These are phyloP conservation scores for Anguilla marmorata DNA, from an alignment of 2,797 vertebrate genomes.

Conservation along the genomic window DNA sequence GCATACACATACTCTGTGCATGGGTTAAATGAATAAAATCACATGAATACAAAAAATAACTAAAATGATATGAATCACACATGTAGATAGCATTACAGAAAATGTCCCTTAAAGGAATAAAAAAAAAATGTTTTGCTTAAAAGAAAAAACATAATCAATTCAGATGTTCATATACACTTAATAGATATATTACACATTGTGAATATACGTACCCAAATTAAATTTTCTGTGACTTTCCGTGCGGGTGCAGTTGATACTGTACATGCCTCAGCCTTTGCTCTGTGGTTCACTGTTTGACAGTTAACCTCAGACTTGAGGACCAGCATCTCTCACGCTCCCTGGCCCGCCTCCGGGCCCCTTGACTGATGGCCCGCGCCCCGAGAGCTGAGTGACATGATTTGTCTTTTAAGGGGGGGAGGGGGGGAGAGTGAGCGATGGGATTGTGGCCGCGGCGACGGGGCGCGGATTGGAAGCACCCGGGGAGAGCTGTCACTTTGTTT, in stretches of 20 bases:
- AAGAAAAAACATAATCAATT: background rate
- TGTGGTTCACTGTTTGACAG: background rate
- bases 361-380: constrained; percentile 23
- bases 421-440: constrained; percentile 29
- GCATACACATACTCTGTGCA: background rate
- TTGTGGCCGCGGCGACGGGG: background rate
- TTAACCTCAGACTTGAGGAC: constrained; percentile 6
- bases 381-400: constrained; percentile 35
- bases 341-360: background rate
- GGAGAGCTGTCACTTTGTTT: constrained; percentile 15
- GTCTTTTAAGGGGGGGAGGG: constrained; percentile 31
- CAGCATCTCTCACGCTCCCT: background rate
- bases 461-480: background rate
- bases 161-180: background rate
- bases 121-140: too few relatives aligned
- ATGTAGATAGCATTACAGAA: background rate
- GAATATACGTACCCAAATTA: too few relatives aligned
- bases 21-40: constrained; percentile 10
- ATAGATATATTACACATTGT: background rate
- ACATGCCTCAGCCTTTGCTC: background rate
- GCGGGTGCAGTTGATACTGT: background rate
- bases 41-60: background rate
- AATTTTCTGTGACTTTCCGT: too few relatives aligned
- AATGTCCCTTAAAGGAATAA: too few relatives aligned
- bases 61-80: background rate